Percentiles rank a stretch among this genome's conserved stretches.
Conservation (phyloP, 2,888 invertebrate genomes). For the Aporophyla nigra region DNA sequence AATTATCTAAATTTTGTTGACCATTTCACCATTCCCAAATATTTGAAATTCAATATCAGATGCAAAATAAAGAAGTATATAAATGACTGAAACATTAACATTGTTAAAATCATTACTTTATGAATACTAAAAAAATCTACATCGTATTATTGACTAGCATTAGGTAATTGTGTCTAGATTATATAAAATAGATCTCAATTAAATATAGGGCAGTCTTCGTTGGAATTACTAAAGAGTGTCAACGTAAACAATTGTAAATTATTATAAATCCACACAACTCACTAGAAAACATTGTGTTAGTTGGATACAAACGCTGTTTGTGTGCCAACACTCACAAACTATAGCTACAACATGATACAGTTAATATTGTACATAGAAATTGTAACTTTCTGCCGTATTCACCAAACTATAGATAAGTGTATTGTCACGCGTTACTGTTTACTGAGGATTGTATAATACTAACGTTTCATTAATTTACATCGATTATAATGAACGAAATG, state of each 20-base stretch:
- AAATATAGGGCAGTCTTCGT: constrained; percentile 91
- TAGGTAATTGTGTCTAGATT: constrained; percentile 88
- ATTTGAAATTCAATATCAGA: constrained; percentile 26
- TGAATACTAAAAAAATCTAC: constrained; percentile 79
- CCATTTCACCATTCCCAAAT: constrained; percentile 32
- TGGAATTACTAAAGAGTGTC: constrained; percentile 88
- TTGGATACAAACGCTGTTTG: constrained; percentile 77
- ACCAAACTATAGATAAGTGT: constrained; percentile 89
- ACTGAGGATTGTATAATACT: constrained; percentile 85
- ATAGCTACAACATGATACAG: constrained; percentile 80
- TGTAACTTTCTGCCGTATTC: constrained; percentile 89
- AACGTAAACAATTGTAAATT: constrained; percentile 86
- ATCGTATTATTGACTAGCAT: constrained; percentile 83
- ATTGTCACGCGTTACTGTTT: constrained; percentile 89
- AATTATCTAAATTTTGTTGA: constrained; percentile 22
- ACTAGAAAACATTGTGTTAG: constrained; percentile 76
- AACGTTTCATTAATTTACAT: constrained; percentile 78
- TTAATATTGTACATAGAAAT: constrained; percentile 78
- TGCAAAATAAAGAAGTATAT: constrained; percentile 39
- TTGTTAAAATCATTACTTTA: constrained; percentile 61
- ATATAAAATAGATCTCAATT: constrained; percentile 91
- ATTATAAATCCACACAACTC: constrained; percentile 83
- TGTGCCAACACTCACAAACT: constrained; percentile 82
- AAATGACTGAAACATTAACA: constrained; percentile 50
- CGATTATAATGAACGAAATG: constrained; percentile 62